These are phyloP conservation scores for Oplegnathus fasciatus DNA, from an alignment of 2,113 vertebrate genomes.

Conservation along the genomic window DNA sequence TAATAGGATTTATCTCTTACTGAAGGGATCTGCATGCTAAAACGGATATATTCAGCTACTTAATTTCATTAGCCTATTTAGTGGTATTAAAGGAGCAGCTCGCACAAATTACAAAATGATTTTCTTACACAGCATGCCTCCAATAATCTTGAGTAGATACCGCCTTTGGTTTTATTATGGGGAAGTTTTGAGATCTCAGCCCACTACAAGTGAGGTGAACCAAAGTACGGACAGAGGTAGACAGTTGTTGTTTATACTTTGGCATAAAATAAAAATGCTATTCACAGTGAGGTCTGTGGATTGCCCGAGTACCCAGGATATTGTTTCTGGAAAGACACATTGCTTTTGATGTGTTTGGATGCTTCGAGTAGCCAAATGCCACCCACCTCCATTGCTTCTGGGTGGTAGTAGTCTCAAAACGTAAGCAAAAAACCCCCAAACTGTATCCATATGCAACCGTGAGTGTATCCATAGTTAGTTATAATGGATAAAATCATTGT, in stretches of 20 bases:
- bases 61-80: background rate
- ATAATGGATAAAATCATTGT: background rate
- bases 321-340: background rate
- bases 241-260: no score
- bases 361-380: background rate
- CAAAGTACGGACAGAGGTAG: background rate
- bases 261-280: background rate
- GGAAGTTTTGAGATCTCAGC: background rate
- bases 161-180: background rate
- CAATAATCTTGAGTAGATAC: background rate
- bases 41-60: background rate
- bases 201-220: background rate
- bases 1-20: background rate
- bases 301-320: background rate
- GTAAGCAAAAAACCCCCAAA: background rate
- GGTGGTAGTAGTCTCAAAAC: background rate
- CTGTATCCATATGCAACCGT: background rate
- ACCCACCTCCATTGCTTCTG: background rate
- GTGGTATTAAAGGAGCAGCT: background rate
- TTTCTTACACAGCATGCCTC: background rate
- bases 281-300: background rate
- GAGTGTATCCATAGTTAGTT: background rate
- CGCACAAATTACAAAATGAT: background rate
- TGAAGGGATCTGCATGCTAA: background rate
- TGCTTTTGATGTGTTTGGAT: background rate